These are phyloP conservation scores for Crotalus helleri DNA, from an alignment of 2,113 vertebrate species.

Conservation along the genomic window DNA sequence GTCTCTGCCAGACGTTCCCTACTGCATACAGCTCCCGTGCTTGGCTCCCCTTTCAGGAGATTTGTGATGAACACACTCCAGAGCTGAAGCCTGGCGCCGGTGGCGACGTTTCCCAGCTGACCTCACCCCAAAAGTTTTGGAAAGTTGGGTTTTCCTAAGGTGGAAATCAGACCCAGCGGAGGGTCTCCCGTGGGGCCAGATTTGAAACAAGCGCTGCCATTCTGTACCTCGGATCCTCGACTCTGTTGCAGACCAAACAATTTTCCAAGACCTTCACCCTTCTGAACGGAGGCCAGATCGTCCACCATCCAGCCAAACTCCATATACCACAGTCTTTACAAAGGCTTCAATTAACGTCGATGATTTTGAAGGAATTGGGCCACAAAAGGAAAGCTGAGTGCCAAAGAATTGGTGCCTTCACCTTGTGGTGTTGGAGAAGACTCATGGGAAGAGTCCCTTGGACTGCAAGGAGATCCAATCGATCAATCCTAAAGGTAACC, in stretches of 20 bases:
- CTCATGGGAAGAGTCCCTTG: neutral
- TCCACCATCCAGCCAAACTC: neutral
- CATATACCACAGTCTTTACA: neutral
- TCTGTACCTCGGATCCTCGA: neutral
- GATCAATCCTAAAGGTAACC: neutral
- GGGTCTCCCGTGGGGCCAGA: neutral
- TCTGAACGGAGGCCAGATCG: neutral
- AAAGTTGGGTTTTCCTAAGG: constrained; percentile 2
- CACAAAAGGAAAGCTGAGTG: neutral
- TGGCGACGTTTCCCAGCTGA: neutral
- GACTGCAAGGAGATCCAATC: neutral
- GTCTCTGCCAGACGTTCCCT: neutral
- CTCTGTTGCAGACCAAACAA: neutral
- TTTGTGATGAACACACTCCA: neutral
- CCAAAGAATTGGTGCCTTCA: neutral
- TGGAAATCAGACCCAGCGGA: neutral
- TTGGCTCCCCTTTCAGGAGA: neutral
- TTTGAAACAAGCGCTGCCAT: neutral
- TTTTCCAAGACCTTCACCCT: neutral
- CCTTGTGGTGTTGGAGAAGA: neutral
- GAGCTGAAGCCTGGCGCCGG: neutral
- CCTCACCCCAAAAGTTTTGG: neutral
- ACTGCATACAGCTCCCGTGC: neutral
- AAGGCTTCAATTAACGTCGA: neutral
- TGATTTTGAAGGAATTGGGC: neutral